Evolutionary conservation across 2,888 invertebrate genomes (phyloP).

Genomic region (Azorinus chamasolen): DNA sequence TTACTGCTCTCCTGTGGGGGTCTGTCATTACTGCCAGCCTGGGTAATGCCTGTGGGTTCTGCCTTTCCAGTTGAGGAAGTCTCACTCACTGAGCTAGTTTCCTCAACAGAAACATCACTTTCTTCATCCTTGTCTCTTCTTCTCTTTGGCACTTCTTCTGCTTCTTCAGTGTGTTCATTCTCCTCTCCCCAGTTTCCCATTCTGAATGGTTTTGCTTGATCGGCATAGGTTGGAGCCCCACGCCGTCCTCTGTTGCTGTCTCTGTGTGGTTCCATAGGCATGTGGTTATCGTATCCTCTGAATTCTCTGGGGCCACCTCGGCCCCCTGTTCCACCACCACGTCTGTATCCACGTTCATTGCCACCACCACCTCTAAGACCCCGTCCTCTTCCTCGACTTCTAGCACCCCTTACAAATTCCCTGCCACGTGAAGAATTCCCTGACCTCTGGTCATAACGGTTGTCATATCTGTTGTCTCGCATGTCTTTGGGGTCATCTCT

Average conservation of each 20-base stretch:
- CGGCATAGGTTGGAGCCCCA: conserved; percentile 48
- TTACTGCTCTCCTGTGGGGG: conserved; percentile 4
- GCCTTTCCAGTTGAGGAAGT: conserved; percentile 47
- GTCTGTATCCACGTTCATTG: conserved; percentile 32
- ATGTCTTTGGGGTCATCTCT: conserved; percentile 73
- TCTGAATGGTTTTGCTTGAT: conserved; percentile 49
- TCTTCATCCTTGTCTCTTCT: conserved; percentile 76
- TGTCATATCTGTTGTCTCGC: conserved; percentile 33
- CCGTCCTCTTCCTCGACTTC: conserved; percentile 67
- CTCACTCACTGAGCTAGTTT: conserved; percentile 82
- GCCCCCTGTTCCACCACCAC: conserved; percentile 31
- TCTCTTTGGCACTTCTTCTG: conserved; percentile 67
- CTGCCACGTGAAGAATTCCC: conserved; percentile 74
- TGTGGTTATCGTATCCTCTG: conserved; percentile 52
- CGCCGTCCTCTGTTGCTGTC: conserved; percentile 31
- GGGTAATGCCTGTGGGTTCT: conserved; percentile 31
- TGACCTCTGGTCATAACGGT: conserved; percentile 56
- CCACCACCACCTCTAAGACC: conserved; percentile 52
- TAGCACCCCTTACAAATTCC: conserved; percentile 83
- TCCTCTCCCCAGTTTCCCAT: conserved; percentile 65
- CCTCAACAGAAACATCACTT: conserved; percentile 82
- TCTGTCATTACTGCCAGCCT: conserved; percentile 41
- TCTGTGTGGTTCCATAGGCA: conserved; percentile 24
- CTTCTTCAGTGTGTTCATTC: conserved; percentile 53
- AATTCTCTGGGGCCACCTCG: conserved; percentile 40